Evolutionary conservation across 2,888 invertebrate species (phyloP), one percentile per base, ranked within the genome.

Genomic region (Penaeus monodon): DNA sequence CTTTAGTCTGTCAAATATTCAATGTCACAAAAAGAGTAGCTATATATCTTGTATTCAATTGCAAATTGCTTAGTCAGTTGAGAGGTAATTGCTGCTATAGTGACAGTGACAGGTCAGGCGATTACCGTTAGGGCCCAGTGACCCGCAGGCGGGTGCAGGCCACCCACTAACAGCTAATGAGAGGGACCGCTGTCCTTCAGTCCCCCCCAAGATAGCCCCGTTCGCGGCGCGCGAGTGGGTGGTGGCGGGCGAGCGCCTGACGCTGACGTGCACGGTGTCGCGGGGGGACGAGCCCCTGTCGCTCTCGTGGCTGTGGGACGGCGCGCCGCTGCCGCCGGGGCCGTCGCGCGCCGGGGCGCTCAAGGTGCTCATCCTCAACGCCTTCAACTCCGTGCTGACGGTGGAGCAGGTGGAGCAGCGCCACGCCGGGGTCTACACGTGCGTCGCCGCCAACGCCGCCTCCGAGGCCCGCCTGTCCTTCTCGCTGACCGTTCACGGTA

Each of bases 221-320:
- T 93, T 93, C 91, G 89, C 90, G 29, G 92, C 93, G 88, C 92
- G 92, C 84, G 92, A 92, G 49, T 91, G 90, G 79, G 90, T 91
- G 65, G 90, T 91, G 91, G 90, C 92, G 91, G 91, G 92, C 90
- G 91, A 93, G 92, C 88, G 93, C 91, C 91, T 92, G 91, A 90
- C 92, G 6, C 92, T 93, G 85, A 92, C 93, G 20, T 93, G 93
- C 91, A 92, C 92, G 24, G 93, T 93, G 88, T 93, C 92, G 90
- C 92, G 92, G 88, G 93, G 93, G n/a, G 93, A 93, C 91, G 91
- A 92, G 68, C 93, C 93, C 17, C 92, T 93, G 79, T 91, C 91
- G 84, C 91, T 93, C 83, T 91, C 91, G 65, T 93, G 93, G 93
- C 91, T 92, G 84, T 94, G 94, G 92, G 94, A 94, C 91, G 94